These are phyloP conservation scores for Syndactyla subalaris DNA, from an alignment of 2,797 vertebrate species.

Conservation along the genomic window DNA sequence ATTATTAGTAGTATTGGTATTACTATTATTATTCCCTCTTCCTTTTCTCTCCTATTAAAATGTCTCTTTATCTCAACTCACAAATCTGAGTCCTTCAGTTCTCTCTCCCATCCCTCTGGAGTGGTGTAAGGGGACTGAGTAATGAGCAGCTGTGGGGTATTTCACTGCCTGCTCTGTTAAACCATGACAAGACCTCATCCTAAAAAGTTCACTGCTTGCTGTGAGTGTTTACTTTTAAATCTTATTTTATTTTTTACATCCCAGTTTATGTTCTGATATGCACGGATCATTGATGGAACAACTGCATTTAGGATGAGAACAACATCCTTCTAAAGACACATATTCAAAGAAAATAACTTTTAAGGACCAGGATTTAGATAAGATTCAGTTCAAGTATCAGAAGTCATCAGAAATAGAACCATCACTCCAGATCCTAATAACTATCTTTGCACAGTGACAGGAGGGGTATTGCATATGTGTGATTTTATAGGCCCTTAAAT, in stretches of 20 bases:
- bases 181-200: neutral
- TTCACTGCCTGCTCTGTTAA: neutral
- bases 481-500: neutral
- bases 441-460: neutral
- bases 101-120: neutral
- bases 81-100: neutral
- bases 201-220: neutral
- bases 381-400: neutral
- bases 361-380: neutral
- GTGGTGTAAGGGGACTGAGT: neutral
- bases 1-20: neutral
- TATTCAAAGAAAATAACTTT: neutral
- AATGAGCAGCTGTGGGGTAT: neutral
- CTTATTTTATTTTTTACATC: neutral
- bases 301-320: neutral
- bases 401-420: neutral
- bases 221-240: neutral
- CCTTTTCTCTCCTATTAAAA: neutral
- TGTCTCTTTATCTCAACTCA: neutral
- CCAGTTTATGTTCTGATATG: neutral
- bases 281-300: neutral
- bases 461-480: neutral
- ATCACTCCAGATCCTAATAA: neutral
- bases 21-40: neutral
- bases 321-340: neutral